phyloP scores from a whole-genome alignment of 2,888 invertebrate genomes.

The Microctonus aethiopoides region DNA sequence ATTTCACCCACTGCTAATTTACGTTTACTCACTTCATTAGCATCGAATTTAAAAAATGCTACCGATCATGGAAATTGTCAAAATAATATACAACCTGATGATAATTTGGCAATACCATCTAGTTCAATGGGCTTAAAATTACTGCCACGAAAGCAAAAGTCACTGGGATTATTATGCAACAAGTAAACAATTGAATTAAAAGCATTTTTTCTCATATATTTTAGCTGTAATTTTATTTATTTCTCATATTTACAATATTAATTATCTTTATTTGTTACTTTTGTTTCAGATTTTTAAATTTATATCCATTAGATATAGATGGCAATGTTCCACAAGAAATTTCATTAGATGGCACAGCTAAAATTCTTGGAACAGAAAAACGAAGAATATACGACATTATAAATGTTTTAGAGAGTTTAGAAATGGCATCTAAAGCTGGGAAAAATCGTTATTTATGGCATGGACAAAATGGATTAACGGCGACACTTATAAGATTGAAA shows the following conservation, averaged over 20 bases:
- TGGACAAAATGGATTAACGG: conserved; percentile 72
- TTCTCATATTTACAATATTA: not conserved
- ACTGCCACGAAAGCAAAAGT: conserved; percentile 70
- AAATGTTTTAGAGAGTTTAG: conserved; percentile 78
- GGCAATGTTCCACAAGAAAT: conserved; percentile 69
- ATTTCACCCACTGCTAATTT: conserved; percentile 77
- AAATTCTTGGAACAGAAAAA: conserved; percentile 74
- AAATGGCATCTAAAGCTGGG: conserved; percentile 75
- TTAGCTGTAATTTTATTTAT: no score
- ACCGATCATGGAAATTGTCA: conserved; percentile 44
- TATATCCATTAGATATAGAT: conserved; percentile 70
- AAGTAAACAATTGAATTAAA: conserved; percentile 66
- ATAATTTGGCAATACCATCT: conserved; percentile 24
- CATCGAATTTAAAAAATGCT: conserved; percentile 70
- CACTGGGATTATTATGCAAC: conserved; percentile 73
- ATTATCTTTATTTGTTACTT: not conserved
- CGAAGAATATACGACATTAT: conserved; percentile 80
- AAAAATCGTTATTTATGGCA: conserved; percentile 80
- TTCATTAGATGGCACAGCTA: conserved; percentile 75
- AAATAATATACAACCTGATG: conserved; percentile 20
- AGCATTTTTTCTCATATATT: not conserved
- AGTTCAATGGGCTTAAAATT: conserved; percentile 44
- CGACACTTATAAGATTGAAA: conserved; percentile 74
- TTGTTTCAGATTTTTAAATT: conserved; percentile 69
- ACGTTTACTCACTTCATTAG: conserved; percentile 75